Evolutionary conservation across 2,888 invertebrate species (phyloP), one percentile per base, ranked within the genome.

Genomic region (Eupeodes luniger): DNA sequence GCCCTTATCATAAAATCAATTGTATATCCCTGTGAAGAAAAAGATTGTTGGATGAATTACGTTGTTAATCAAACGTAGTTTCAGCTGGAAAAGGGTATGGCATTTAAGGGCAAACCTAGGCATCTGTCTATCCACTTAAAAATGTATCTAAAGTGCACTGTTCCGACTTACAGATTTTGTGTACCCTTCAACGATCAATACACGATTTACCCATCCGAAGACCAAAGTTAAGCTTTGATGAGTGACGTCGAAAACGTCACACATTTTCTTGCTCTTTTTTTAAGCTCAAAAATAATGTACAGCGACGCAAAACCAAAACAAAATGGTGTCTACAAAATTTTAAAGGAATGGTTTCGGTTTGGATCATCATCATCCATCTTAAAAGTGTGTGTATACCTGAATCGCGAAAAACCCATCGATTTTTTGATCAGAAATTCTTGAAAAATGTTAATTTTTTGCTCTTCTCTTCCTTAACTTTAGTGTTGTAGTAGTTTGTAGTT

Each of bases 151-250:
- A 36, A 59, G 14, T 59, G 59, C 59, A 59, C n/a, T 59, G 14
- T 14, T 36, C 59, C 36, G 59, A 59, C 36, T 59, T 59, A n/a
- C 34, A 34, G 59, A 59, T 34, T 36, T 59, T 34, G 27, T 59
- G 34, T 59, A 36, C 59, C 36, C 59, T 59, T 59, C 14, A 36
- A 59, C 34, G 59, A 59, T 59, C 59, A 59, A 59, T 59, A 59
- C 59, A 59, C 34, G 10, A 11, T 47, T 36, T 19, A 7, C 27
- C 59, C 34, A 9, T 9, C 9, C 34, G 34, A 34, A 59, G n/a
- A 59, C 59, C 59, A 5, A 36, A 59, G 34, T 59, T 36, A 36
- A 59, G 59, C 59, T 59, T 59, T 34, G 9, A 7, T 59, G 14
- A 4, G 27, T 59, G 59, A 59, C 59, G 14, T 34, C 59, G 59